Evolutionary conservation across 2,113 vertebrate genomes (phyloP).

Genomic region (Malurus melanocephalus): DNA sequence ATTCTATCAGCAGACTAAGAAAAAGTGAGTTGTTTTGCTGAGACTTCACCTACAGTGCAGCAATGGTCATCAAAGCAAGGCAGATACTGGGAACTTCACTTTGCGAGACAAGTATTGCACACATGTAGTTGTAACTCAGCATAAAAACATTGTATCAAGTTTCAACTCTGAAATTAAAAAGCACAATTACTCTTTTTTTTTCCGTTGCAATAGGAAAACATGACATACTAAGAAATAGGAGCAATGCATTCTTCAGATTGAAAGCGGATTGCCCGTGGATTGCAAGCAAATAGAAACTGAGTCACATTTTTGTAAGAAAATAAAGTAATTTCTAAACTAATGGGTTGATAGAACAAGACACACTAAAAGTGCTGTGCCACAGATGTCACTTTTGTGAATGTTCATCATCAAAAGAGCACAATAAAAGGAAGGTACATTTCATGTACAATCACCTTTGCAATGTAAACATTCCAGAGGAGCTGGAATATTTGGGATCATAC

Average conservation of each 20-base stretch:
- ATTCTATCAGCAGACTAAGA: constrained; percentile 23
- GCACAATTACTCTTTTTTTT: constrained; percentile 22
- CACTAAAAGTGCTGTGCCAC: constrained; percentile 12
- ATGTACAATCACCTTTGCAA: constrained; percentile 6
- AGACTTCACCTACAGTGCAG: constrained; percentile 33
- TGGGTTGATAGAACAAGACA: constrained; percentile 2
- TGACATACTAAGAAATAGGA: constrained; percentile 27
- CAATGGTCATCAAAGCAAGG: constrained; percentile 34
- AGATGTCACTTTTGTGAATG: neutral
- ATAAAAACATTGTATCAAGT: neutral
- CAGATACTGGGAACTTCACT: constrained; percentile 21
- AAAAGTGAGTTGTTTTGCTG: neutral
- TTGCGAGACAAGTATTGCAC: constrained; percentile 48
- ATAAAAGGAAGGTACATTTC: constrained; percentile 2
- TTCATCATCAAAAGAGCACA: constrained; percentile 14
- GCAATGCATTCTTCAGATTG: constrained; percentile 23
- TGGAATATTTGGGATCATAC: neutral
- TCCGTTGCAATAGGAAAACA: constrained; percentile 19
- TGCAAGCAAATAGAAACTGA: constrained; percentile 33
- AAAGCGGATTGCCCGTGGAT: neutral
- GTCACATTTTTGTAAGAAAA: constrained; percentile 38
- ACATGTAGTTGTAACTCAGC: constrained; percentile 27
- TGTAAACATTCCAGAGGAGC: constrained; percentile 3
- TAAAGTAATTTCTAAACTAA: constrained; percentile 37
- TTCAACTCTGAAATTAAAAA: constrained; percentile 48